Evolutionary conservation across 1,140 invertebrate species (phyloP).

Genomic region (Drosophila sp.): DNA sequence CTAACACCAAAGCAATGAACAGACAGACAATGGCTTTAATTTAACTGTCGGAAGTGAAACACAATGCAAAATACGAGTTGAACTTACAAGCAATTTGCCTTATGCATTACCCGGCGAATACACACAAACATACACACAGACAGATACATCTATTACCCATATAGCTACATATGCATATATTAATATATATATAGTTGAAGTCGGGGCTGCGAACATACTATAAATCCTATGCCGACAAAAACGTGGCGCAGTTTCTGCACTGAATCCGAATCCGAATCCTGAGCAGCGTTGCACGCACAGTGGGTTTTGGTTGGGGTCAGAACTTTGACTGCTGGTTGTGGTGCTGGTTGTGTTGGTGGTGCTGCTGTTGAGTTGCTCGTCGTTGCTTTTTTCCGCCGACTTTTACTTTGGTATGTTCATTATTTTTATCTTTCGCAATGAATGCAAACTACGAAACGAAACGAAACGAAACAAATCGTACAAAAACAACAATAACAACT

Average conservation of each 20-base stretch:
- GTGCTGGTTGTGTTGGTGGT: constrained; percentile 15
- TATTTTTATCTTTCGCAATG: constrained; percentile 83
- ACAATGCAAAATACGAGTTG: constrained; percentile 82
- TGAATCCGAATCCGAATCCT: constrained; percentile 63
- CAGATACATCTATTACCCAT: constrained; percentile 64
- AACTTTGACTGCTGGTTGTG: constrained; percentile 26
- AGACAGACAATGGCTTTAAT: constrained; percentile 83
- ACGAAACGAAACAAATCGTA: constrained; percentile 74
- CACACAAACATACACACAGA: background rate
- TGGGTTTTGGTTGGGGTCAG: constrained; percentile 6
- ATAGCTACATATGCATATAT: constrained; percentile 38
- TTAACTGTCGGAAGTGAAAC: constrained; percentile 83
- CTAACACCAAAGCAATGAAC: constrained; percentile 42
- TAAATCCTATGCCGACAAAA: constrained; percentile 74
- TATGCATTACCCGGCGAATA: constrained; percentile 58
- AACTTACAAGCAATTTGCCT: constrained; percentile 81
- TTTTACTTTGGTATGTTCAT: constrained; percentile 82
- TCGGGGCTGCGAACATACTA: constrained; percentile 57
- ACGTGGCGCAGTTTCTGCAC: constrained; percentile 67
- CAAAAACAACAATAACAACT: constrained; percentile 52
- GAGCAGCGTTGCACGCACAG: constrained; percentile 72
- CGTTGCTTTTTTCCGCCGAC: constrained; percentile 61
- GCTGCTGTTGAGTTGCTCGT: constrained; percentile 63
- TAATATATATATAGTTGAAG: constrained; percentile 30
- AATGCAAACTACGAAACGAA: constrained; percentile 79